Base-by-base conservation (phyloP, 2,888 invertebrate species). In the Syrista parreyssii region DNA sequence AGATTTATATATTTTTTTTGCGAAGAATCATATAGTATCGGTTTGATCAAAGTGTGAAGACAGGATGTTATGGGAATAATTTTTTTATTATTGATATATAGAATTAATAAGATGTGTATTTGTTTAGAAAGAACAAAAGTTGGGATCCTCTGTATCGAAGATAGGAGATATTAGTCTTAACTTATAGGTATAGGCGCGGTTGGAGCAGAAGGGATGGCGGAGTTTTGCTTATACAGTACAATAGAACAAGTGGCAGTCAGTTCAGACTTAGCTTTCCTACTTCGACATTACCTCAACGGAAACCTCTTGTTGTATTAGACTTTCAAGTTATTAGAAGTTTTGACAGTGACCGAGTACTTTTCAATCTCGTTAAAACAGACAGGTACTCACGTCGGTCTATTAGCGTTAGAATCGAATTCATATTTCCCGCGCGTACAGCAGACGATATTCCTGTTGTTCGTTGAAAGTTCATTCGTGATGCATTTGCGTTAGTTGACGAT, bases 171-270 rank as follows among this genome's bases (percentile, higher is more conserved):
- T 85, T 83, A 85, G 79, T 79, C 76, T 75, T 78, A 80, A 82
- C 77, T 84, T 82, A 81, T 78, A 73, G 80, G 78, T 76, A 80
- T 82, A 86, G 86, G 86, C 81, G 85, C 81, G 86, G 85, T 83
- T 81, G 71, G 68, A 78, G 78, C 79, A 80, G 82, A 74, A 82
- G 84, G 84, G 81, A 83, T 79, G 78, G 40, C 73, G 71, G 74
- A 68, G 69, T 76, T 79, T 74, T 77, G 81, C 74, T 79, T 77
- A 75, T 79, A 82, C 73, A 76, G 75, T 75, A 79, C 68, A 74
- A 79, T 81, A 77, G 80, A 84, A 78, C 79, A 84, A 81, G 82
- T 82, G 82, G 74, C 81, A 84, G 84, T 85, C 75, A 68, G 72
- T 83, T 75, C 73, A 74, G 80, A 77, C 74, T 82, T 80, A 76